Evolutionary conservation across 2,113 vertebrate genomes (phyloP), one percentile per base, ranked within the genome.

Genomic region (Pseudorhombus dupliciocellatus): DNA sequence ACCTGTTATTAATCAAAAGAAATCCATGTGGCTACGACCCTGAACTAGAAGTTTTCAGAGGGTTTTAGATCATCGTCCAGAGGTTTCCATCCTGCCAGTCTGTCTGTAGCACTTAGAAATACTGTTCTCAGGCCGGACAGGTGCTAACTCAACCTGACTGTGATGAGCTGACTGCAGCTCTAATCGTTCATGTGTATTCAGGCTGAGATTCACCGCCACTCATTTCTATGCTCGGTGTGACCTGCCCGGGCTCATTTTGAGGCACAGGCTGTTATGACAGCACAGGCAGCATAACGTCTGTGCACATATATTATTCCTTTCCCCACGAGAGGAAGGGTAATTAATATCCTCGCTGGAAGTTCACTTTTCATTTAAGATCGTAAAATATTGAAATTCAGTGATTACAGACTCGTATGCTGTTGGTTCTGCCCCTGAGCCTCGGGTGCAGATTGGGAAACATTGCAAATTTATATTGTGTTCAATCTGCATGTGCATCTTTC

Each of bases 361-460:
- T 81, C 55, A 71, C 46, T 66, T 86, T 84, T 78, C 78, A 80
- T 81, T 83, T 78, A 60, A 68, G 21, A 21, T 73, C 56, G 75
- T 87, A 56, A 83, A 86, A 75, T 81, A 86, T 89, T 83, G 60
- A 89, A 77, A 56, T 31, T 20, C 64, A 77, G 64, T 50, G 68
- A 74, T 60, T 37, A 7, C 31, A 44, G 46, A 20, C 73, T 56
- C 68, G 71, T 44, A 65, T 70, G 60, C 55, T 56, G 64, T 66
- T 61, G 26, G 69, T 15, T 58, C 56, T 64, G 63, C 46, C 65
- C 25, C 56, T 51, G 54, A 59, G 58, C 34, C 15, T 7, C 28
- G 6, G 42, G 42, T 5, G n/a, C 9, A 51, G n/a, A 53, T 68
- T 26, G 37, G 4, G 28, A 42, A 70, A 31, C 26, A 34, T 21